A percentile compares a stretch with the other conserved stretches of the same genome.
phyloP scores from a whole-genome alignment of 1,140 invertebrate genomes.

The Hycleus cichorii region DNA sequence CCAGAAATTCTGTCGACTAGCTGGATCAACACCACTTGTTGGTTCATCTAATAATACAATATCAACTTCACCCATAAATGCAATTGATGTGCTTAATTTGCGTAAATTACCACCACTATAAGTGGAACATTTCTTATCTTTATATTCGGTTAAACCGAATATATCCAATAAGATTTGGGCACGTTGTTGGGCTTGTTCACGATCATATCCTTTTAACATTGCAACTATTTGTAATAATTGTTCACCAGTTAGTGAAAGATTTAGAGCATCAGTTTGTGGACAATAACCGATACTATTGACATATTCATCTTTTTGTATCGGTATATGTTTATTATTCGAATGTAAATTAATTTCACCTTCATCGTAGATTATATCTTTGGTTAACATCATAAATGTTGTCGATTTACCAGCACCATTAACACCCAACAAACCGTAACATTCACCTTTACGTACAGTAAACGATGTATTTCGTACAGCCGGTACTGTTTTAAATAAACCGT shows the following conservation, averaged over 20 bases:
- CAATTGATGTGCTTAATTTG: conserved; percentile 73
- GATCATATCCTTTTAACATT: conserved; percentile 52
- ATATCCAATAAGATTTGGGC: conserved; percentile 48
- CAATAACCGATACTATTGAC: conserved; percentile 57
- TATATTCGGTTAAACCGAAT: conserved; percentile 47
- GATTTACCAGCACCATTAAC: conserved; percentile 75
- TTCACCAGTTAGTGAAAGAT: conserved; percentile 58
- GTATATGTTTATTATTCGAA: neutral
- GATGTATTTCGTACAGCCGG: neutral
- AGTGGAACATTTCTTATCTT: conserved; percentile 43
- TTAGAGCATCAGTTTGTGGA: conserved; percentile 64
- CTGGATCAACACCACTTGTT: conserved; percentile 61
- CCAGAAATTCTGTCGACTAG: conserved; percentile 57
- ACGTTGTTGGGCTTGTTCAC: conserved; percentile 40
- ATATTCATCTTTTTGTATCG: conserved; percentile 37
- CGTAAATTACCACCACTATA: conserved; percentile 78
- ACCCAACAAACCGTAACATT: conserved; percentile 88
- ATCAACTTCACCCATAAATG: conserved; percentile 67
- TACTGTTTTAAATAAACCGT: neutral
- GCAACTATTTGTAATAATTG: conserved; percentile 65
- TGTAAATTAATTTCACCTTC: neutral
- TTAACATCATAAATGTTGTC: conserved; percentile 84
- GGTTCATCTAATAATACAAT: conserved; percentile 69
- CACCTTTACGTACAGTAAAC: conserved; percentile 32
- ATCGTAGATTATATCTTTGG: conserved; percentile 60